Conservation (phyloP, 2,888 invertebrate species). For the Scaptomyza flava region DNA sequence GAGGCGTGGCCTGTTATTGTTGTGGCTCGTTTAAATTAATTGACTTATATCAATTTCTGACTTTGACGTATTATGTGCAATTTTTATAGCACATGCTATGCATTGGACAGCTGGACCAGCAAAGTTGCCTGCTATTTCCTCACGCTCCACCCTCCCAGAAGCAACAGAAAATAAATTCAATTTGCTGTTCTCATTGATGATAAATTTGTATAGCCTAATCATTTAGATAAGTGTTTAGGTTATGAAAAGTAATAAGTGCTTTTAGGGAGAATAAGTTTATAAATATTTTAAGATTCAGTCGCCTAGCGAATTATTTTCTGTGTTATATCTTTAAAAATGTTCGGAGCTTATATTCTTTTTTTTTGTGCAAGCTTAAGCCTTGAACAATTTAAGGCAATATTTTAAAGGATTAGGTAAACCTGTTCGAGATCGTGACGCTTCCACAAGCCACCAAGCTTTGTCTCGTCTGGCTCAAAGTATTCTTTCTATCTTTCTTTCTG, state of each 20-base stretch:
- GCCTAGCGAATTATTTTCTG: no score
- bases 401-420: slow-evolving; percentile 2
- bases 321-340: no score
- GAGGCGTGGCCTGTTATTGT: slow-evolving; percentile 34
- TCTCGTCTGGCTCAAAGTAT: not conserved
- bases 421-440: not conserved
- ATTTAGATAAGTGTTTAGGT: not conserved
- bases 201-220: not conserved
- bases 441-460: not conserved
- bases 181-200: slow-evolving; percentile 5
- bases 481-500: not conserved
- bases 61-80: slow-evolving; percentile 76
- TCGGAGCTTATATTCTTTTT: no score
- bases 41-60: slow-evolving; percentile 81
- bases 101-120: slow-evolving; percentile 33
- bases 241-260: not conserved
- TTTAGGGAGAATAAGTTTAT: not conserved
- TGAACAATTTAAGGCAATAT: slow-evolving; percentile 5
- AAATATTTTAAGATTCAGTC: no score
- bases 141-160: not conserved
- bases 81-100: slow-evolving; percentile 76
- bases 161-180: slow-evolving; percentile 30
- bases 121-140: not conserved
- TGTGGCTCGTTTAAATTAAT: slow-evolving; percentile 76
- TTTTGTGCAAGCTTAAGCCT: not conserved